phyloP scores from a whole-genome alignment of 2,113 vertebrate genomes.

The Planiliza haematocheilus region DNA sequence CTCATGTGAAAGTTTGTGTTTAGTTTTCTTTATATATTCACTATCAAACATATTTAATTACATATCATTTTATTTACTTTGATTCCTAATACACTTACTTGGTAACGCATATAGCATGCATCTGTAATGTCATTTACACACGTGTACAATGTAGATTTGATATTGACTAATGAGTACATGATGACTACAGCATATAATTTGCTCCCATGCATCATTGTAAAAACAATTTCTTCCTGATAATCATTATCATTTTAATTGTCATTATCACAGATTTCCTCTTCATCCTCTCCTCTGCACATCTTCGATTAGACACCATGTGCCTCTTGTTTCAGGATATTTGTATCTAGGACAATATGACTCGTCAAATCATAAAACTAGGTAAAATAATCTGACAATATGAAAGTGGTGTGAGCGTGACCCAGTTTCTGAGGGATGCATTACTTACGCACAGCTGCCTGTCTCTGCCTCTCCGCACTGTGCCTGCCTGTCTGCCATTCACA shows the following conservation, averaged over 20 bases:
- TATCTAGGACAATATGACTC: constrained; percentile 38
- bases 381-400: constrained; percentile 57
- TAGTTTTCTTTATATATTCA: too few relatives aligned
- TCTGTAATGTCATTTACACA: too few relatives aligned
- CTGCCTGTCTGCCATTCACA: constrained; percentile 61
- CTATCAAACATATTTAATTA: too few relatives aligned
- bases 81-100: too few relatives aligned
- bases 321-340: not conserved
- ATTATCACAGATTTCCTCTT: constrained; percentile 4
- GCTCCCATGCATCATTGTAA: not conserved
- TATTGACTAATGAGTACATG: too few relatives aligned
- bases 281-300: not conserved
- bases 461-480: constrained; percentile 54
- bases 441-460: constrained; percentile 71
- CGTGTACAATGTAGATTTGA: too few relatives aligned
- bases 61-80: too few relatives aligned
- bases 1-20: too few relatives aligned
- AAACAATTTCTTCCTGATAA: not conserved
- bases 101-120: too few relatives aligned
- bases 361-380: constrained; percentile 50
- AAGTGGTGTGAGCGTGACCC: constrained; percentile 74
- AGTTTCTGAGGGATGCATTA: constrained; percentile 75
- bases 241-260: too few relatives aligned
- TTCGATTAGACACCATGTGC: not conserved
- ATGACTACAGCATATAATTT: too few relatives aligned